Evolutionary conservation across 2,797 vertebrate genomes (phyloP), one percentile per base, ranked within the genome.

Genomic region (Momotus momota): DNA sequence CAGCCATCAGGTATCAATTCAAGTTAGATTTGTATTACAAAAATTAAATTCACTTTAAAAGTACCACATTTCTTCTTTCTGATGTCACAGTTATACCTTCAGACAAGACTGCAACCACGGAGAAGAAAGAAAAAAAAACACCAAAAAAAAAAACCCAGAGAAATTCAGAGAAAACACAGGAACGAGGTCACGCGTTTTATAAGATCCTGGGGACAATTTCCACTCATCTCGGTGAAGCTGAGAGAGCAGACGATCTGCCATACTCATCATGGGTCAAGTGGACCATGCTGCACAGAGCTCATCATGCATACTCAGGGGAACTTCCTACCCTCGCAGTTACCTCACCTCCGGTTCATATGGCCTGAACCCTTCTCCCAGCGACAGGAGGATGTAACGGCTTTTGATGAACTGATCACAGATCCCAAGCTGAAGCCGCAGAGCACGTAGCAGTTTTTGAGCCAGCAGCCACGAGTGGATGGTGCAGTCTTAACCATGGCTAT

Each of bases 291-390:
- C 64, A 21, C 40, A n/a, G 58, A 29, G 27, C 13, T 14, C 5
- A 1, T 18, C 54, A 38, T 1, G 0, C 17, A 12, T 33, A 22
- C 27, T 38, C 61, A 57, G 7, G 19, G 8, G 23, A 66, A 4
- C 6, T 61, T 48, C 67, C 43, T 21, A 31, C 8, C 17, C 40
- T 46, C 48, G 35, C 17, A 26, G 29, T 62, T 26, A 11, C 19
- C 55, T 73, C 64, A 33, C 43, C 40, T 55, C 26, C 54, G 80
- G 43, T 77, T 77, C 58, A 21, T 2, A 12, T 0, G 11, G n/a
- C 51, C 79, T 57, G 60, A 90, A 33, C 46, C 46, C 29, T 41
- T 40, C 46, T 40, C 60, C 48, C 33, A 64, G 77, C 3, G 5
- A 62, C 29, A 43, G 40, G 18, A 78, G 33, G 48, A 49, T 29